Base-by-base conservation (phyloP, 2,888 invertebrate species). In the Heliconius aoede region DNA sequence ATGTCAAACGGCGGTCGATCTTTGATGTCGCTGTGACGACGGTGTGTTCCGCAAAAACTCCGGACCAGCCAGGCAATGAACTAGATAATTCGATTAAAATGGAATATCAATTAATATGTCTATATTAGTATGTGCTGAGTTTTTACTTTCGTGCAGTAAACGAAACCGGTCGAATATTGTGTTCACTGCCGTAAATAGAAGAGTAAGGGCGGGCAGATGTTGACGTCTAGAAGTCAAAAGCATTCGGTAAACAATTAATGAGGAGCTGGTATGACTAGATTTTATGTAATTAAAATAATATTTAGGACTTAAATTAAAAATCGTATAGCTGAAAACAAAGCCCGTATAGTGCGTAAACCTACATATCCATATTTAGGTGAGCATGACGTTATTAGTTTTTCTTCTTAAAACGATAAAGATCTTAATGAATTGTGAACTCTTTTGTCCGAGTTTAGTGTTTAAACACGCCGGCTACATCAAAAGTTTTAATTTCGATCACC, bases 321-420 rank as follows among this genome's bases (percentile, higher is more conserved):
- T 28, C 7, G 2, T 21, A 28, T 51, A 51, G 28, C 21, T 21
- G 21, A 46, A 46, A 1, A 78, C 68, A 72, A 75, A 78, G 78
- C 71, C 30, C 68, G 79, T 77, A 79, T 21, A 46, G 46, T 46
- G 46, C 46, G 46, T 46, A 46, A 21, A 21, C 69, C 67, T 78
- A 69, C 64, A 68, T 67, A 71, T 78, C 76, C 77, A 80, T 80
- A 80, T 81, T 81, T 80, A 81, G 83, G 82, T 82, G 81, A 81
- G 86, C 84, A 86, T 90, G 88, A 89, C 90, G 89, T 88, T 90
- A 91, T 92, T 90, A 89, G 90, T 88, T 89, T 90, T 92, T 91
- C 91, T 85, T 86, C 87, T 89, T 87, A 91, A 91, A 87, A 83
- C 90, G 93, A 93, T 93, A 92, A 90, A 90, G 84, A 93, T 93